Conservation (phyloP, 2,113 vertebrate genomes). For the Cottus gobio region DNA sequence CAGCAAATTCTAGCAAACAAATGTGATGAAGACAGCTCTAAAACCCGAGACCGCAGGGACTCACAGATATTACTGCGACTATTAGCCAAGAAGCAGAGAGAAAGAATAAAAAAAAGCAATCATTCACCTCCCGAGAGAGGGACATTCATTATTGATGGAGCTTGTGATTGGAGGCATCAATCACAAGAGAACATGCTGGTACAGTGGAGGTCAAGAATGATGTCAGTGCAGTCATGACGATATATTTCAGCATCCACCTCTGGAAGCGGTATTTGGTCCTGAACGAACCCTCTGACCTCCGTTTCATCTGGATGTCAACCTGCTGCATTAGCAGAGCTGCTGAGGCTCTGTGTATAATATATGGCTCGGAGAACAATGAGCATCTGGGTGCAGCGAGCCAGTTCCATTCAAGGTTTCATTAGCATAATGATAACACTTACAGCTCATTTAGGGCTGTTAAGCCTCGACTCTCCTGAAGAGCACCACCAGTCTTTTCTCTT, state of each 20-base stretch:
- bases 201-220: constrained; percentile 5
- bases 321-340: constrained; percentile 12
- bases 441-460: constrained; percentile 50
- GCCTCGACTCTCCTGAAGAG: constrained; percentile 29
- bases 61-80: not conserved
- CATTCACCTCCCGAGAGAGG: not conserved
- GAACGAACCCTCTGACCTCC: not conserved
- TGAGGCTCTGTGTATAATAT: constrained; percentile 8
- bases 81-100: not conserved
- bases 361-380: constrained; percentile 29
- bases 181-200: constrained; percentile 30
- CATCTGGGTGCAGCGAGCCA: constrained; percentile 34
- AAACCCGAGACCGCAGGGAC: not conserved
- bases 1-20: not conserved
- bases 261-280: not conserved
- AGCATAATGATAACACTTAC: constrained; percentile 46
- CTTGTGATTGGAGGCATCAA: constrained; percentile 38
- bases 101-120: not conserved
- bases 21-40: not conserved
- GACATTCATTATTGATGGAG: constrained; percentile 47
- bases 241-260: not conserved
- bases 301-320: not conserved
- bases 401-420: constrained; percentile 45
- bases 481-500: not conserved
- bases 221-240: constrained; percentile 6